Conservation (phyloP, 2,113 vertebrate species). For the Camelus bactrianus region DNA sequence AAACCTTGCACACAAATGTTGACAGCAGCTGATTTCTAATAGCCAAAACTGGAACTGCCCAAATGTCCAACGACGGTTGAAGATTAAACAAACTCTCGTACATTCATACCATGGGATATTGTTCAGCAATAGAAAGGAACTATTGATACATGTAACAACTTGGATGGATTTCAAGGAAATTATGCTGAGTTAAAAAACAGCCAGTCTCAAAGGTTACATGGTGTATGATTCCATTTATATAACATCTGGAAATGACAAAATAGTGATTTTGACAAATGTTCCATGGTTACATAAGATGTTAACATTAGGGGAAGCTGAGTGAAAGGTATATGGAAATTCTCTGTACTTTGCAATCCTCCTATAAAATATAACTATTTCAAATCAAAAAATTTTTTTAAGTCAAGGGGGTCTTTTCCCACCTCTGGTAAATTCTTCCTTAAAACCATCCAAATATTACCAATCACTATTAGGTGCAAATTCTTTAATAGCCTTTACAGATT, state of each 20-base stretch:
- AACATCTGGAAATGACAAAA: neutral
- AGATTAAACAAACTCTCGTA: neutral
- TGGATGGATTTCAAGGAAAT: neutral
- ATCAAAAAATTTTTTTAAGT: neutral
- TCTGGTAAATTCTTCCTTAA: conserved; percentile 51
- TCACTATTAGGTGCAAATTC: neutral
- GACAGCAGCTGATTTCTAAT: neutral
- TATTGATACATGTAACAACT: neutral
- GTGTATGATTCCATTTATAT: neutral
- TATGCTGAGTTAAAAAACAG: neutral
- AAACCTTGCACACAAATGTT: neutral
- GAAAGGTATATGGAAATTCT: conserved; percentile 10
- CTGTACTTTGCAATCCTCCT: conserved; percentile 18
- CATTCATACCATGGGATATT: neutral
- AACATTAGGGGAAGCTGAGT: neutral
- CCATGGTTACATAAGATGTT: neutral
- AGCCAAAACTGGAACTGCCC: neutral
- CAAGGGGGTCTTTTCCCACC: conserved; percentile 14
- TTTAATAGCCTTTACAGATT: neutral
- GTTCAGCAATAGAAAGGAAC: neutral
- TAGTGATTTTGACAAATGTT: conserved; percentile 13
- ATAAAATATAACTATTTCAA: conserved; percentile 35
- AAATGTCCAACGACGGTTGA: neutral
- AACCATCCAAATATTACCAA: conserved; percentile 44
- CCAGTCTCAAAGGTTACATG: conserved; percentile 21